Base-by-base conservation (phyloP, 2,888 invertebrate genomes). In the Callinectes sapidus region DNA sequence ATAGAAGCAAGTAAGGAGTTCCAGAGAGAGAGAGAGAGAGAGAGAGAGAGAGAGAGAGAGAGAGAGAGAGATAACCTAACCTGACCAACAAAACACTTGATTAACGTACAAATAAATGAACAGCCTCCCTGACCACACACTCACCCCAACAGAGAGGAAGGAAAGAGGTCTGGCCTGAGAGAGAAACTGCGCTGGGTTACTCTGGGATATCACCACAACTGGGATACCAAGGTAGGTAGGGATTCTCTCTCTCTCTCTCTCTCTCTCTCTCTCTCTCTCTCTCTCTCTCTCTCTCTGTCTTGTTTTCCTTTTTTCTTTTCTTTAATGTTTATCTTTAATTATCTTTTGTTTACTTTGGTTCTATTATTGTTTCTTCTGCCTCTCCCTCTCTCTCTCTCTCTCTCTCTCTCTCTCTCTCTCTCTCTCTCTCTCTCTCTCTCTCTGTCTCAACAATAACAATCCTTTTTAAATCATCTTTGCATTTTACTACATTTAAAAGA, bases 191-290 rank as follows among this genome's bases (percentile, higher is more conserved):
- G 99, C 95, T 99, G 99, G 99, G 97, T 98, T 0, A 99, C 99
- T 0, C 96, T 99, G 66, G 99, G 99, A 23, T 99, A 99, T 95
- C 99, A 99, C 96, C 99, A 99, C 96, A 97, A 99, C 95, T 99
- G 99, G 99, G 97, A 98, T 95, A 98, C 98, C 91, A 99, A 99
- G 97, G 97, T 97, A 6, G 55, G 91, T 66, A n/a, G 5, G n/a
- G 35, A 39, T 42, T 87, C 87, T 87, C 88, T 88, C 88, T 54
- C 88, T 88, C 88, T 88, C 42, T 54, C 54, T 87, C 88, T 88
- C 88, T 88, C 88, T 88, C 88, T 54, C 54, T 54, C 54, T 88
- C 88, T 88, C 48, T 88, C 42, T 88, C 88, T 88, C 54, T 88
- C 48, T 88, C 88, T 88, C 88, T 71, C 71, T n/a, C 23, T 61